These are phyloP conservation scores for Papilio elwesi DNA, from an alignment of 2,888 invertebrate genomes.

Conservation along the genomic window DNA sequence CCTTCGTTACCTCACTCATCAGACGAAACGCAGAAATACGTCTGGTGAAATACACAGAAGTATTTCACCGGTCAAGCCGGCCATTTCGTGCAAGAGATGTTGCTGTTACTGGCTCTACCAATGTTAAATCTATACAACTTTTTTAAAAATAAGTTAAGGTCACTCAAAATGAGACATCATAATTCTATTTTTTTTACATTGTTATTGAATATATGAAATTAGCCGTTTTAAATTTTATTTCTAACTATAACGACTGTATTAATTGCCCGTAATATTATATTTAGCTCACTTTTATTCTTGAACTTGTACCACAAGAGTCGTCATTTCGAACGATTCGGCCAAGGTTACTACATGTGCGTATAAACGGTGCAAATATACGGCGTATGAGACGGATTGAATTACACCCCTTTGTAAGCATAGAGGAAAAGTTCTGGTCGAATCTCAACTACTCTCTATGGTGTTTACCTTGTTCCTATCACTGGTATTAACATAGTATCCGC, in stretches of 20 bases:
- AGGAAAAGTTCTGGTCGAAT: neutral
- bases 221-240: no score
- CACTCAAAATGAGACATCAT: no score
- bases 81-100: no score
- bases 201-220: no score
- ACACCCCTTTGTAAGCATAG: slow-evolving; percentile 42
- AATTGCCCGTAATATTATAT: neutral
- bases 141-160: no score
- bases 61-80: no score
- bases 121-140: neutral
- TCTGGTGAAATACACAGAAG: no score
- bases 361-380: slow-evolving; percentile 48
- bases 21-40: no score
- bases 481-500: neutral
- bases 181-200: no score
- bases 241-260: neutral
- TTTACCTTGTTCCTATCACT: slow-evolving; percentile 16
- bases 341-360: slow-evolving; percentile 49
- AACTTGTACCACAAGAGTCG: slow-evolving; percentile 37
- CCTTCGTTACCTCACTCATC: no score
- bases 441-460: slow-evolving; percentile 23
- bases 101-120: neutral
- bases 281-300: neutral
- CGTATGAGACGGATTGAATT: slow-evolving; percentile 48
- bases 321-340: slow-evolving; percentile 50